Evolutionary conservation across 2,113 vertebrate species (phyloP).

Genomic region (Pseudorectes ferrugineus): DNA sequence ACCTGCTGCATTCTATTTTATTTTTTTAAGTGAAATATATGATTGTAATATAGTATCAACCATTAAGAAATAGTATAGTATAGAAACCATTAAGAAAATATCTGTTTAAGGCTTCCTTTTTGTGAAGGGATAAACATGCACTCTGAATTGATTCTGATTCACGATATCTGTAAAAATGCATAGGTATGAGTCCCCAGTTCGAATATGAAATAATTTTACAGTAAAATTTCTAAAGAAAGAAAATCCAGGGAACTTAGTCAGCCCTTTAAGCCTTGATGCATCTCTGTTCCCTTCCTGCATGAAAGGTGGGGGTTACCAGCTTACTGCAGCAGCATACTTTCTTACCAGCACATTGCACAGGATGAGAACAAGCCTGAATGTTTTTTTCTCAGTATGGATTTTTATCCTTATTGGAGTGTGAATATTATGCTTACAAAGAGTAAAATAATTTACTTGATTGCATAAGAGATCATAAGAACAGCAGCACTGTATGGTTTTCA

Average conservation of each 20-base stretch:
- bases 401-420: background rate
- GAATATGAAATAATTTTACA: background rate
- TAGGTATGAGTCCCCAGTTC: accelerated
- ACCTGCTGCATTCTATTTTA: background rate
- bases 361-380: background rate
- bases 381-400: background rate
- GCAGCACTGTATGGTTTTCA: background rate
- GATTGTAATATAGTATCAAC: background rate
- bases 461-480: background rate
- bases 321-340: background rate
- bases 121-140: background rate
- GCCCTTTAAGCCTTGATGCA: background rate
- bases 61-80: background rate
- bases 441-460: background rate
- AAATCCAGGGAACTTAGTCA: background rate
- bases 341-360: background rate
- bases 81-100: background rate
- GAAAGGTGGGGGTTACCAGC: background rate
- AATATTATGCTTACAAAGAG: background rate
- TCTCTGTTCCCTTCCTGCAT: background rate
- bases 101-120: background rate
- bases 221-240: background rate
- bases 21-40: background rate
- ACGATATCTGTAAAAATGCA: background rate
- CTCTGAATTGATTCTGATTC: background rate